These are phyloP conservation scores for Bovichtus diacanthus DNA, from an alignment of 2,797 vertebrate species.

Conservation along the genomic window DNA sequence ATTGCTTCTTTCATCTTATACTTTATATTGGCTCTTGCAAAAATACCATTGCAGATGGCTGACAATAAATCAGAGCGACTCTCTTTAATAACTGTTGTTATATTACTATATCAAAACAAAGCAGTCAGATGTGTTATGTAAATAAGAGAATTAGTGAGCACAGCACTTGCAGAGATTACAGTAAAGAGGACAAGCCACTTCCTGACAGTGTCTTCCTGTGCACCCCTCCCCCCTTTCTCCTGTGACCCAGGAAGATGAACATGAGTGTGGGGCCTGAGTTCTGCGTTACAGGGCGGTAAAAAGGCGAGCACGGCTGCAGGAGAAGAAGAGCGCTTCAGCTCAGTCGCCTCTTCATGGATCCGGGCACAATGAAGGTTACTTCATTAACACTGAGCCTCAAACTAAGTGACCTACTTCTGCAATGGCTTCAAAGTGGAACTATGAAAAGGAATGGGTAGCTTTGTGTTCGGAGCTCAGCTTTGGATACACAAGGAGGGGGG, in stretches of 20 bases:
- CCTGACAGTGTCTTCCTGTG: conserved; percentile 76
- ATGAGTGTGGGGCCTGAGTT: conserved; percentile 30
- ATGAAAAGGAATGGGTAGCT: conserved; percentile 30
- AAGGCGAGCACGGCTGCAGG: conserved; percentile 13
- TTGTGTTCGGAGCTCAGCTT: conserved; percentile 29
- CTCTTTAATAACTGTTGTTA: not conserved
- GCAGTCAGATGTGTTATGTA: conserved; percentile 6
- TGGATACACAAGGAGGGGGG: conserved; percentile 20
- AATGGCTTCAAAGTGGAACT: conserved; percentile 42
- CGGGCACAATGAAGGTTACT: conserved; percentile 41
- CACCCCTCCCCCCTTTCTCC: conserved; percentile 43
- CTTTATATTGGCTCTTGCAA: not conserved
- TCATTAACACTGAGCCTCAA: conserved; percentile 57
- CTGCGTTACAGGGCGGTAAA: conserved; percentile 38
- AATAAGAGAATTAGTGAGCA: conserved; percentile 35
- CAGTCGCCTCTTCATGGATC: conserved; percentile 24
- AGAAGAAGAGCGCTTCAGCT: conserved; percentile 16
- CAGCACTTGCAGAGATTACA: conserved; percentile 68
- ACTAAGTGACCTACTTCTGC: conserved; percentile 67
- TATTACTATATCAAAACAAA: conserved; percentile 4
- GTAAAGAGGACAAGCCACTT: conserved; percentile 77
- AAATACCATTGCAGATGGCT: not conserved
- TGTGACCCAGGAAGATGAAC: conserved; percentile 66
- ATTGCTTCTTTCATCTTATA: not conserved
- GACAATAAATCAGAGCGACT: not conserved